Conservation (phyloP, 1,140 invertebrate species). For the Cheumatopsyche charites region DNA sequence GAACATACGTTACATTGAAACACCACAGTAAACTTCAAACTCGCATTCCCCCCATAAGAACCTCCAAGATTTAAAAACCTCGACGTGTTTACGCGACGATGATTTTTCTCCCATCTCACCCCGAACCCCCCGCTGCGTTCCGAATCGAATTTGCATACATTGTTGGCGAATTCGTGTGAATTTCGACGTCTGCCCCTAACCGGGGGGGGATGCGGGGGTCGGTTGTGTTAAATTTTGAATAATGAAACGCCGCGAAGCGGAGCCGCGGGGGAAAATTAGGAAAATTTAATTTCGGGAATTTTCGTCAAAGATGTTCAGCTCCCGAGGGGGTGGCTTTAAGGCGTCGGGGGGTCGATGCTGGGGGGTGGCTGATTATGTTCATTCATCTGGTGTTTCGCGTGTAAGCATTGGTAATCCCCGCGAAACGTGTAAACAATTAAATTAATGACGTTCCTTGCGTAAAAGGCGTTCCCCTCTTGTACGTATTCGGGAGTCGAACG, state of each 20-base stretch:
- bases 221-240: constrained; percentile 31
- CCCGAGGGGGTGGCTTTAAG: background rate
- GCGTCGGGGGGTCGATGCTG: background rate
- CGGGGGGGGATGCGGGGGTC: background rate
- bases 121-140: background rate
- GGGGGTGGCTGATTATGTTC: constrained; percentile 21
- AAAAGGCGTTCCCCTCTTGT: too few species aligned
- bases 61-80: too few species aligned
- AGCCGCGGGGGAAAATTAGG: constrained; percentile 19
- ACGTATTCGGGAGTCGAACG: too few species aligned
- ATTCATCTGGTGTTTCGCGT: constrained; percentile 32
- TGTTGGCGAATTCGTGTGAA: constrained; percentile 23
- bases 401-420: constrained; percentile 35
- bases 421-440: constrained; percentile 35
- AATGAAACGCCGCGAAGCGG: constrained; percentile 15
- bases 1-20: too few species aligned
- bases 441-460: constrained; percentile 23
- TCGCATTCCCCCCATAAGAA: too few species aligned
- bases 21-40: too few species aligned
- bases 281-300: constrained; percentile 37
- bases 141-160: constrained; percentile 35
- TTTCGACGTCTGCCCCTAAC: constrained; percentile 20
- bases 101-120: too few species aligned
- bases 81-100: background rate
- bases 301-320: constrained; percentile 20